phyloP scores from a whole-genome alignment of 1,140 invertebrate genomes.

The Ceratoteleas bidentatus region DNA sequence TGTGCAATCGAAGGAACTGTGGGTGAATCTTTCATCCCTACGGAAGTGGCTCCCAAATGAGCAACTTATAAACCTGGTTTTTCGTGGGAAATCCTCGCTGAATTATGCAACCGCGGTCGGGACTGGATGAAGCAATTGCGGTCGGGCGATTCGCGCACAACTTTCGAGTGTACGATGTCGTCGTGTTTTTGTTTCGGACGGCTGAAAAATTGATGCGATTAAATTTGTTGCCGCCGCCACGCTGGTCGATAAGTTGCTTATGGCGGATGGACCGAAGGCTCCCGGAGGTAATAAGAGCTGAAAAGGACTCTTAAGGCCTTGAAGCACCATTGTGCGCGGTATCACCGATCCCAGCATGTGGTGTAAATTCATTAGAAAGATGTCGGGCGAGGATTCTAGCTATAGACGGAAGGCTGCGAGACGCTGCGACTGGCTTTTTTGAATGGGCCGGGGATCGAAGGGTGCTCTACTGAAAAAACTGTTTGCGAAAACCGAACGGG shows the following conservation, averaged over 20 bases:
- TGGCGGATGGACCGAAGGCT: constrained; percentile 59
- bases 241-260: constrained; percentile 66
- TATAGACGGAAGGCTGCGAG: constrained; percentile 33
- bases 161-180: constrained; percentile 40
- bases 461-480: too few species aligned
- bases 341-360: constrained; percentile 62
- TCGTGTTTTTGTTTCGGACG: constrained; percentile 54
- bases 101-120: constrained; percentile 48
- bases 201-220: constrained; percentile 63
- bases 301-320: constrained; percentile 66
- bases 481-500: too few species aligned
- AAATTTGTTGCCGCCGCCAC: constrained; percentile 62
- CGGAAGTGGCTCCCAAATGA: constrained; percentile 25
- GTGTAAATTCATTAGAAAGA: constrained; percentile 68
- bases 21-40: constrained; percentile 20
- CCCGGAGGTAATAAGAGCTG: constrained; percentile 62
- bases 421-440: constrained; percentile 32
- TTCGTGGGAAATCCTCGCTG: constrained; percentile 34
- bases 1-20: too few species aligned
- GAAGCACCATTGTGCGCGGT: constrained; percentile 61
- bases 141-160: constrained; percentile 47
- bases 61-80: constrained; percentile 44
- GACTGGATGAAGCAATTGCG: constrained; percentile 57
- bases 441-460: constrained; percentile 2
- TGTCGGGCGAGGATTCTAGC: constrained; percentile 42